These are phyloP conservation scores for Petrocephalus microphthalmus DNA, from an alignment of 2,113 vertebrate genomes.

Conservation along the genomic window DNA sequence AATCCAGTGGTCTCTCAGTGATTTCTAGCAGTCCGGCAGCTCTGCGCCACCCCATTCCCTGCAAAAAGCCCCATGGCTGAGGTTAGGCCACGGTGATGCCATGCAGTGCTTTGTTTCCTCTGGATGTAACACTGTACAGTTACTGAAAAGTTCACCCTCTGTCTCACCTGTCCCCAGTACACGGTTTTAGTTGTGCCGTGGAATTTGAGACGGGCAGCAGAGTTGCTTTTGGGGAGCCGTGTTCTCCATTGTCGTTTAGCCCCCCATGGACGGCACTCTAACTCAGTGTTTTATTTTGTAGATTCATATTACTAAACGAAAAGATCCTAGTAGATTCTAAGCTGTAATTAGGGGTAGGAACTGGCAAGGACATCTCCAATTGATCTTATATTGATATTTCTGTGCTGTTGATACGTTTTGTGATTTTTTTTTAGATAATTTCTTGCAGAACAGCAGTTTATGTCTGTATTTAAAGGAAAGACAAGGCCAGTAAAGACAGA, in stretches of 20 bases:
- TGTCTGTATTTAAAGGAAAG: neutral
- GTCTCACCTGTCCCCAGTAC: neutral
- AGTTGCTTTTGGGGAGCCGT: neutral
- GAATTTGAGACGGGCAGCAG: neutral
- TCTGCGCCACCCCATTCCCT: neutral
- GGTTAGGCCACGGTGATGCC: neutral
- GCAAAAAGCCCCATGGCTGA: neutral
- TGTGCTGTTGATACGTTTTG: neutral
- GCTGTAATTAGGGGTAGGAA: neutral
- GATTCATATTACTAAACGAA: neutral
- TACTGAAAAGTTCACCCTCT: neutral
- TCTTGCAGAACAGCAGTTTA: neutral
- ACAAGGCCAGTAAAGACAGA: neutral
- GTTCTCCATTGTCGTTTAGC: neutral
- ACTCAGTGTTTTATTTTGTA: neutral
- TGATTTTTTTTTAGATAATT: neutral
- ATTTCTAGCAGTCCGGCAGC: neutral
- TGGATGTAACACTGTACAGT: neutral
- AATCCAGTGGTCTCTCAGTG: neutral
- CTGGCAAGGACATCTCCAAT: neutral
- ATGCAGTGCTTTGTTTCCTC: neutral
- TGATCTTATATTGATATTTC: neutral
- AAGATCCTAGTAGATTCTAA: neutral
- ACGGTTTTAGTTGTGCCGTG: neutral
- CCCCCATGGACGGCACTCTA: neutral